phyloP scores from a whole-genome alignment of 2,797 vertebrate genomes.

The Dicrostonyx torquatus region DNA sequence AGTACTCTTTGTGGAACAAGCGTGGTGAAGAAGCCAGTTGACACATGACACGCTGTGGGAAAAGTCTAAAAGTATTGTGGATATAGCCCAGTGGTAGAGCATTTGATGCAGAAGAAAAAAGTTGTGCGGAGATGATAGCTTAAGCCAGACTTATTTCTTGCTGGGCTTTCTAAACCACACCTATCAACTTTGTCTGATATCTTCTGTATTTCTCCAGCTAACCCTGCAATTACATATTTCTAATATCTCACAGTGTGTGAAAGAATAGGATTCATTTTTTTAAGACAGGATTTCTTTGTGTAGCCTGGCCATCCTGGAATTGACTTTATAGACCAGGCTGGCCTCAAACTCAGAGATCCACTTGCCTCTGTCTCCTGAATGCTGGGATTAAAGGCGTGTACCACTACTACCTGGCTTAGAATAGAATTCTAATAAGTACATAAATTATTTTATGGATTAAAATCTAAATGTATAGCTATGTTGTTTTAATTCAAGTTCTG shows the following conservation, averaged over 20 bases:
- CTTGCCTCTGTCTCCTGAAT: background rate
- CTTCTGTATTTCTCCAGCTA: background rate
- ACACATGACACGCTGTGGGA: background rate
- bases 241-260: background rate
- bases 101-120: slow-evolving; percentile 82
- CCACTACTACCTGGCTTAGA: background rate
- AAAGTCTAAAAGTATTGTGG: background rate
- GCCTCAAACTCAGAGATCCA: background rate
- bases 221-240: background rate
- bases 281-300: background rate
- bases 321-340: background rate
- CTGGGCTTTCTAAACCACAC: background rate
- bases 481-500: background rate
- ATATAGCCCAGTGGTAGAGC: slow-evolving; percentile 85
- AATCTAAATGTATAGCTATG: background rate
- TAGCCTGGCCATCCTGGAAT: background rate
- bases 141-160: background rate
- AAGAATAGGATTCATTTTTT: background rate
- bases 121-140: background rate
- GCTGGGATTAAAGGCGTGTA: background rate
- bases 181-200: background rate
- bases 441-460: slow-evolving; percentile 26
- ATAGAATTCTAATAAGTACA: background rate
- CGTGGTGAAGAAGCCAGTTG: background rate
- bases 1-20: background rate